Evolutionary conservation across 64 coral and sea anemone species (phyloP), one percentile per base, ranked within the genome.

Genomic region (Porites lutea): DNA sequence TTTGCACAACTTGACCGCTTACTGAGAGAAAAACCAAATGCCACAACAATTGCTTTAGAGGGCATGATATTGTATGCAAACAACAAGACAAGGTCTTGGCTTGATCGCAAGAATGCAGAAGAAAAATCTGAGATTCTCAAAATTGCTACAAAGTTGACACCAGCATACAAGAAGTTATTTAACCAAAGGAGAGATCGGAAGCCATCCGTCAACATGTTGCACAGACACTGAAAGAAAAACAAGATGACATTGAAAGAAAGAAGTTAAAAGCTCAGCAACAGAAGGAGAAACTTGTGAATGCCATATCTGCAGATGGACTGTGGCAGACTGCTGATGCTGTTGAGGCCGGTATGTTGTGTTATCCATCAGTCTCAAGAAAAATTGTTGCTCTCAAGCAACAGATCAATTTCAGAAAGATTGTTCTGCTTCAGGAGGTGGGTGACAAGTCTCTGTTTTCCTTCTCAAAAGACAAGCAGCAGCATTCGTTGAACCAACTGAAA

Each of bases 371-470:
- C 47, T 23, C 57, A 10, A 89, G 87, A 60, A 89, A 89, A 89
- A 68, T 21, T 77, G 74, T 89, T 54, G 72, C 55, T 62, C 87
- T 89, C 51, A 89, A 63, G 58, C 87, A 89, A 89, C 87, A 89
- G 75, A 50, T 89, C 18, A 89, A 89, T 59, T 89, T 89, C 46
- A 13, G 87, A 68, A 89, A 79, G 72, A 64, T 79, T 77, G 84
- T 87, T 62, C 68, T 87, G 50, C 84, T 68, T 43, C 84, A 87
- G 84, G 27, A 87, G 22, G 84, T 87, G 49, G 60, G 84, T 72
- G 84, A 87, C 63, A 77, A 77, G 74, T 47, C 74, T 77, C 50
- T 77, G 74, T 77, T 78, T 79, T 11, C 54, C 4, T 59, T 89
- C 73, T 64, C 87, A 16, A 89, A 89, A 47, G 87, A 89, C 19